A percentile compares a stretch with the other conserved stretches of the same genome.
Conservation (phyloP, 1,140 invertebrate genomes). For the Forficula auricularia region DNA sequence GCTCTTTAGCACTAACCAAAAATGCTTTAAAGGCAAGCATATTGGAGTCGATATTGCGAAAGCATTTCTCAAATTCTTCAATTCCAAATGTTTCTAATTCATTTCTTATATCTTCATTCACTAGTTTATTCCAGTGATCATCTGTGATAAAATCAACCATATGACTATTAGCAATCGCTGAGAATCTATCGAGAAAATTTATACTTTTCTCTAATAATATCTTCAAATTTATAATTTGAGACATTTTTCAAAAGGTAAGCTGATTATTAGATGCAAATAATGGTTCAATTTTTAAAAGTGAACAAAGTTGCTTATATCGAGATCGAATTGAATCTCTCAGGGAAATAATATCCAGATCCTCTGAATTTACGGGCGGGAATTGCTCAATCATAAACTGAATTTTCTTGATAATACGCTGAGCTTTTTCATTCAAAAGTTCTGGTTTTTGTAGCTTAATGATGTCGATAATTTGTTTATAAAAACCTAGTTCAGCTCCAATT, state of each 20-base stretch:
- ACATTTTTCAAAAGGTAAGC: conserved; percentile 16
- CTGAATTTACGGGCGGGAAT: conserved; percentile 46
- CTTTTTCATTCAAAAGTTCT: not conserved
- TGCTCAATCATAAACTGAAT: conserved; percentile 30
- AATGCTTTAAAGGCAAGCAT: conserved; percentile 16
- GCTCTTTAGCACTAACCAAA: conserved; percentile 18
- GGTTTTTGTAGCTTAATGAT: not conserved
- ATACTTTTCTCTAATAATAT: too few species aligned
- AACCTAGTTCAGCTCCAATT: conserved; percentile 42
- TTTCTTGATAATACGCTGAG: conserved; percentile 2
- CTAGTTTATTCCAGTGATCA: conserved; percentile 40
- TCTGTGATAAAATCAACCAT: conserved; percentile 63
- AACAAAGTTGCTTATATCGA: conserved; percentile 46
- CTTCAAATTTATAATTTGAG: too few species aligned
- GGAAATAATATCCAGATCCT: conserved; percentile 40
- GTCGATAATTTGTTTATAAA: conserved; percentile 32
- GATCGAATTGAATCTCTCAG: conserved; percentile 40
- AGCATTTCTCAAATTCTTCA: conserved; percentile 25
- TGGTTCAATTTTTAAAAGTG: conserved; percentile 39
- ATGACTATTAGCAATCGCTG: conserved; percentile 47
- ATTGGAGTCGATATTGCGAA: conserved; percentile 3
- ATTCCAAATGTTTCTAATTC: conserved; percentile 31
- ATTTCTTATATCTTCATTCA: conserved; percentile 33
- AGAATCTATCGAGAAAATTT: too few species aligned
- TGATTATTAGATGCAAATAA: conserved; percentile 15